A percentile compares a stretch with the other conserved stretches of the same genome.
These are phyloP conservation scores for Chrysaora quinquecirrha DNA, from an alignment of 30 jellyfish, hydroid and myxozoan species.

Conservation along the genomic window DNA sequence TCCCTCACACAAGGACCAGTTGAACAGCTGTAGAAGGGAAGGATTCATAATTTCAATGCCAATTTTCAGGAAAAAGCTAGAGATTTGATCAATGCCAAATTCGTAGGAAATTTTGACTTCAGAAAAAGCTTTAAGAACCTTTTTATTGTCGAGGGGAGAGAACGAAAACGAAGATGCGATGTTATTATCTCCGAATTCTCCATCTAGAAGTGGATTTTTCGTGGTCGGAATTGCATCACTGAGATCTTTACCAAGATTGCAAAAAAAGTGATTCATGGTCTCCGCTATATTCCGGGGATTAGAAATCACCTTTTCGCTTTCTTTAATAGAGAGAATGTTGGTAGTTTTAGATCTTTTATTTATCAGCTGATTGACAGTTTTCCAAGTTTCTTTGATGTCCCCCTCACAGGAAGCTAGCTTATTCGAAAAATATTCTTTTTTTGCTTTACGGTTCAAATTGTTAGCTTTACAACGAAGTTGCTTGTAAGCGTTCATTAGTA, in stretches of 20 bases:
- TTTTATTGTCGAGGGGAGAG: not conserved
- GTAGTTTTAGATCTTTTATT: too few species aligned
- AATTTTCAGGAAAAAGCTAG: too few species aligned
- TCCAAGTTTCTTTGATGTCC: too few species aligned
- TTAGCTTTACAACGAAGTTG: too few species aligned
- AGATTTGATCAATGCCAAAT: constrained; percentile 7
- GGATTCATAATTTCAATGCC: too few species aligned
- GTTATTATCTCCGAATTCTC: too few species aligned
- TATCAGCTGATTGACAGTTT: too few species aligned
- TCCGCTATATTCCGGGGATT: too few species aligned
- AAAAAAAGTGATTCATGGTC: constrained; percentile 2
- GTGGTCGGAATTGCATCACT: constrained; percentile 3
- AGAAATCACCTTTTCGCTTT: not conserved
- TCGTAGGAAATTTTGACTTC: constrained; percentile 1
- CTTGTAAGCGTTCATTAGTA: constrained; percentile 16
- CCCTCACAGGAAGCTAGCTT: too few species aligned
- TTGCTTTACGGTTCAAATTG: too few species aligned
- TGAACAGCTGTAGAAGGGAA: constrained; percentile 45
- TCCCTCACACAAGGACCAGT: constrained; percentile 21
- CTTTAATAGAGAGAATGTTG: not conserved
- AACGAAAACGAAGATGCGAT: too few species aligned
- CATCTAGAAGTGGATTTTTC: not conserved
- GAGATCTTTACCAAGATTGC: constrained; percentile 40
- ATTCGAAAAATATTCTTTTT: too few species aligned
- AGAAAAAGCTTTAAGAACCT: not conserved